Evolutionary conservation across 2,888 invertebrate species (phyloP), one percentile per base, ranked within the genome.

Genomic region (Cheilosia scutellata): DNA sequence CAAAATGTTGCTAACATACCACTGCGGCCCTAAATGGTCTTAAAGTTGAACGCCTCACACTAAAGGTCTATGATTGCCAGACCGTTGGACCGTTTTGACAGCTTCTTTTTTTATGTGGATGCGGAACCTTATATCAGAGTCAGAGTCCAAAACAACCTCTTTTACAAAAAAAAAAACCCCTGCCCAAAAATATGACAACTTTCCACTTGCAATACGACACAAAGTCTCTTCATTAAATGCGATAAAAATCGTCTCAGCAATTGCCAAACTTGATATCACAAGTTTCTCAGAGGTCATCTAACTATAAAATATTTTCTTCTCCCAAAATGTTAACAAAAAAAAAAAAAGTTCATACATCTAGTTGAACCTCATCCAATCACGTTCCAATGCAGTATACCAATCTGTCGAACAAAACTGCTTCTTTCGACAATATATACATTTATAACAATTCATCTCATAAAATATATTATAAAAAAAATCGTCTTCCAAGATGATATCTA

Each of bases 371-470:
- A 58, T 78, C 57, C 79, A 79, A 79, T 75, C 83, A 84, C 83
- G 83, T 84, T 58, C 37, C 74, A 70, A 51, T 84, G 83, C 83
- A 84, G 83, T 57, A 37, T 37, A 37, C 37, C 37, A 58, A 44
- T 47, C 33, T 42, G n/a, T 16, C 40, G 29, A 42, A 62, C 13
- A 51, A 62, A 51, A 29, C 2, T 25, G 51, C 51, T 47, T 65
- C 11, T 11, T 60, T 77, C 58, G 65, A 51, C n/a, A 70, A 65
- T 44, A 37, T 58, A 63, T 49, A 71, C 58, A 75, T 79, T 70
- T 62, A 55, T 70, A 68, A 37, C 40, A 75, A 82, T 82, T 84
- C 83, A 71, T 79, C 74, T 75, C 49, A 47, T 57, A 37, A 78
- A 13, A 37, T 60, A 37, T 53, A 29, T 44, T 4, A 9, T 16